A percentile compares a stretch with the other conserved stretches of the same genome.
Evolutionary conservation across 2,113 vertebrate species (phyloP).

Genomic region (Himantopus leucocephalus): DNA sequence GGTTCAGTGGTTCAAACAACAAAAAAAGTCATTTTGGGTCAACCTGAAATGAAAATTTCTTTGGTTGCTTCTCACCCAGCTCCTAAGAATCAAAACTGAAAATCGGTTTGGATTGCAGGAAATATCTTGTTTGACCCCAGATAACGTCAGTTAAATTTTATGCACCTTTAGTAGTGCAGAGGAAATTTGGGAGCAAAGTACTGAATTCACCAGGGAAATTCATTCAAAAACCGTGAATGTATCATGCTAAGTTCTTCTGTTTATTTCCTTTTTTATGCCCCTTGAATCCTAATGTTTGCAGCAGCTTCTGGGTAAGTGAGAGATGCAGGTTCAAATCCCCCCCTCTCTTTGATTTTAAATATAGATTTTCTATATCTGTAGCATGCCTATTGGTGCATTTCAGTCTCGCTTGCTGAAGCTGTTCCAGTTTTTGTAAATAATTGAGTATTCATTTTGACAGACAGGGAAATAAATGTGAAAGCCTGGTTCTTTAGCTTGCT

Average conservation of each 20-base stretch:
- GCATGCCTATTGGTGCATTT: conserved; percentile 12
- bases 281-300: not conserved
- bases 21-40: not conserved
- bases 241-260: not conserved
- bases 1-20: not conserved
- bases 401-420: not conserved
- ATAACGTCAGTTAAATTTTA: not conserved
- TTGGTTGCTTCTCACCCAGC: not conserved
- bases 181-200: not conserved
- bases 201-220: not conserved
- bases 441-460: conserved; percentile 56
- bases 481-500: not conserved
- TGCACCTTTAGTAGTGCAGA: not conserved
- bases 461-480: conserved; percentile 33
- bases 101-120: not conserved
- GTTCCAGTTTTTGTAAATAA: conserved; percentile 56
- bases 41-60: not conserved
- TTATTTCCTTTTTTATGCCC: not conserved
- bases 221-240: not conserved
- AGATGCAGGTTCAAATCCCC: not conserved
- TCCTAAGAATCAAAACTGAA: not conserved
- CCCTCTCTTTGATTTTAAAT: conserved; percentile 2
- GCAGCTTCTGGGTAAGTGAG: not conserved
- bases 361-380: conserved; percentile 21
- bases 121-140: not conserved